phyloP scores from a whole-genome alignment of 2,888 invertebrate genomes.

The Biston betularia region DNA sequence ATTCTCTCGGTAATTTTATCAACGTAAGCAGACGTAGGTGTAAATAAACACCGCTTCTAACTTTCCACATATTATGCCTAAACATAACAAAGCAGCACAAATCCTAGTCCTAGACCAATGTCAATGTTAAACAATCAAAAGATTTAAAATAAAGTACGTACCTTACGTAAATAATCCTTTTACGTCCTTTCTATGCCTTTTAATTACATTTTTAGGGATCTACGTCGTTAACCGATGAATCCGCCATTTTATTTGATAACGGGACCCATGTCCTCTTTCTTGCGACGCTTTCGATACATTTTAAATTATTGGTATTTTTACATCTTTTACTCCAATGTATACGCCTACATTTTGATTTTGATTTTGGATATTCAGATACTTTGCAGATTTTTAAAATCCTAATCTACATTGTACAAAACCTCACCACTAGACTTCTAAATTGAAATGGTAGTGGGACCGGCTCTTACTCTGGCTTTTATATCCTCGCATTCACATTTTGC shows the following conservation, averaged over 20 bases:
- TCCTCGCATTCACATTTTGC: conserved; percentile 39
- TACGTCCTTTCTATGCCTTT: conserved; percentile 52
- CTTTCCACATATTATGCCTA: conserved; percentile 7
- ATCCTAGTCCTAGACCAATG: conserved; percentile 20
- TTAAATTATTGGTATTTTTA: conserved; percentile 40
- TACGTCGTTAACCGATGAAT: conserved; percentile 70
- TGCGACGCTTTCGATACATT: conserved; percentile 55
- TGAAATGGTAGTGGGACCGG: conserved; percentile 54
- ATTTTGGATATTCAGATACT: conserved; percentile 24
- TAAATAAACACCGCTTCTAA: conserved; percentile 32
- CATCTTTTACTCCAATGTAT: conserved; percentile 45
- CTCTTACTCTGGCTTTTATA: conserved; percentile 58
- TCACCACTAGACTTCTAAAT: conserved; percentile 63
- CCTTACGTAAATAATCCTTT: conserved; percentile 61
- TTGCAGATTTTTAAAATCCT: conserved; percentile 18
- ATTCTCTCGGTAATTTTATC: no score
- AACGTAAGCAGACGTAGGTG: background rate
- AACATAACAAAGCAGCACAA: conserved; percentile 47
- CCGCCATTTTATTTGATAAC: conserved; percentile 68
- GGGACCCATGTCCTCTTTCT: conserved; percentile 57
- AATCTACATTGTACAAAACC: conserved; percentile 52
- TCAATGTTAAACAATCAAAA: conserved; percentile 10
- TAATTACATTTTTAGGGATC: conserved; percentile 53
- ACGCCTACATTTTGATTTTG: conserved; percentile 59
- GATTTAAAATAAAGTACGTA: conserved; percentile 54